These are phyloP conservation scores for Gadus chalcogrammus DNA, from an alignment of 2,113 vertebrate species.

Conservation along the genomic window DNA sequence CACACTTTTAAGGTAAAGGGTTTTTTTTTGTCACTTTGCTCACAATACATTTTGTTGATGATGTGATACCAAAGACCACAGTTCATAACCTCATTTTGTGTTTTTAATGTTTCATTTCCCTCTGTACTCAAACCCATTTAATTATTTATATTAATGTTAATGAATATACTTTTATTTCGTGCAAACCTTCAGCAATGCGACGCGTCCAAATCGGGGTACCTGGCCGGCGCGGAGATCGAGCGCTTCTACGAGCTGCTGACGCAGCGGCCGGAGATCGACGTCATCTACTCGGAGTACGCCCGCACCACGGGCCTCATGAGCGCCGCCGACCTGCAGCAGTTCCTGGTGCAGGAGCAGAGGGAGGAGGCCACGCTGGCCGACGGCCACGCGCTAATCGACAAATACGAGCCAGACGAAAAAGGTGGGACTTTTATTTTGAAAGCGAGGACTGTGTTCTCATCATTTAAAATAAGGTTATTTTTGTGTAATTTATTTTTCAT, in stretches of 20 bases:
- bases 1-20: too few species aligned
- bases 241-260: conserved; percentile 89
- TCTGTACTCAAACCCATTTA: too few species aligned
- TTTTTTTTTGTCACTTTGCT: too few species aligned
- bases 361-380: conserved; percentile 72
- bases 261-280: conserved; percentile 81
- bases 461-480: not conserved
- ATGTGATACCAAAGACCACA: too few species aligned
- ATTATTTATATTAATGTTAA: too few species aligned
- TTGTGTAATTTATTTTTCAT: not conserved
- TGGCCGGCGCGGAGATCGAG: conserved; percentile 87
- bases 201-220: conserved; percentile 79
- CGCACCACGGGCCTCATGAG: conserved; percentile 74
- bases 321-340: conserved; percentile 75
- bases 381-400: conserved; percentile 82
- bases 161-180: conserved; percentile 11
- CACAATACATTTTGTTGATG: too few species aligned
- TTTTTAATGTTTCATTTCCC: too few species aligned
- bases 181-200: conserved; percentile 81
- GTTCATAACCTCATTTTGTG: too few species aligned
- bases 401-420: conserved; percentile 81
- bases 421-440: conserved; percentile 68
- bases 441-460: not conserved
- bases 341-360: conserved; percentile 80
- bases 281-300: conserved; percentile 75